These are phyloP conservation scores for Lordiphosa mommai DNA, from an alignment of 1,140 invertebrate species.

Conservation along the genomic window DNA sequence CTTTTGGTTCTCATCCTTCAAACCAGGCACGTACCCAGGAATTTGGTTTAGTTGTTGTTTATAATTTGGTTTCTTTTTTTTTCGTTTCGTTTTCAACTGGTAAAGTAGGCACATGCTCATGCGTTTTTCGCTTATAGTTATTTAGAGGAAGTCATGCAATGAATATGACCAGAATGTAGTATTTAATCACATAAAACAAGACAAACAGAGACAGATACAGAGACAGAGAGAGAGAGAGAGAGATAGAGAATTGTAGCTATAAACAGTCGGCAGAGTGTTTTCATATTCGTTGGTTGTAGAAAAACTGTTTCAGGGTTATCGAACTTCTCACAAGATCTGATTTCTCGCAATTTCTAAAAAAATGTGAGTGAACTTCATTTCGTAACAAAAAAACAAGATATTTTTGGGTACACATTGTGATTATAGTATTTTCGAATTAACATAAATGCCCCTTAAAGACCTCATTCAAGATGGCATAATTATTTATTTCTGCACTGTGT, in stretches of 20 bases:
- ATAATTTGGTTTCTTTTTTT: background rate
- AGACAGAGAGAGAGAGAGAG: background rate
- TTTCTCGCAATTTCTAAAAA: too few relatives aligned
- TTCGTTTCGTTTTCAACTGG: slow-evolving; percentile 1
- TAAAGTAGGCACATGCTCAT: slow-evolving; percentile 30
- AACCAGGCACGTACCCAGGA: background rate
- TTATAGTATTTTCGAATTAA: too few relatives aligned
- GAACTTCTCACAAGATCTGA: too few relatives aligned
- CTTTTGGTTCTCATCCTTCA: slow-evolving; percentile 42
- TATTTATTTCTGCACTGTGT: too few relatives aligned
- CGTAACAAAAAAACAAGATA: too few relatives aligned
- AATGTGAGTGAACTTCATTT: too few relatives aligned
- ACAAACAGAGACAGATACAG: background rate
- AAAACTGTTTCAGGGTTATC: too few relatives aligned
- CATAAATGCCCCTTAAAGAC: too few relatives aligned
- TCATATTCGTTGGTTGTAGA: background rate
- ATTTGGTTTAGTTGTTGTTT: background rate
- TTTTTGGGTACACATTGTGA: too few relatives aligned
- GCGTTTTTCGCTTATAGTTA: slow-evolving; percentile 14
- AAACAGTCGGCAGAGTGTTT: slow-evolving; percentile 27
- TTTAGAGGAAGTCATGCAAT: slow-evolving; percentile 34
- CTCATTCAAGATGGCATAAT: too few relatives aligned
- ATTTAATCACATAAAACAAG: slow-evolving; percentile 16
- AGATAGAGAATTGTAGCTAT: background rate
- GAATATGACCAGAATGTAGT: background rate